A percentile compares a stretch with the other conserved stretches of the same genome.
Evolutionary conservation across 1,140 invertebrate genomes (phyloP).

Genomic region (Atopsyche davidsoni): DNA sequence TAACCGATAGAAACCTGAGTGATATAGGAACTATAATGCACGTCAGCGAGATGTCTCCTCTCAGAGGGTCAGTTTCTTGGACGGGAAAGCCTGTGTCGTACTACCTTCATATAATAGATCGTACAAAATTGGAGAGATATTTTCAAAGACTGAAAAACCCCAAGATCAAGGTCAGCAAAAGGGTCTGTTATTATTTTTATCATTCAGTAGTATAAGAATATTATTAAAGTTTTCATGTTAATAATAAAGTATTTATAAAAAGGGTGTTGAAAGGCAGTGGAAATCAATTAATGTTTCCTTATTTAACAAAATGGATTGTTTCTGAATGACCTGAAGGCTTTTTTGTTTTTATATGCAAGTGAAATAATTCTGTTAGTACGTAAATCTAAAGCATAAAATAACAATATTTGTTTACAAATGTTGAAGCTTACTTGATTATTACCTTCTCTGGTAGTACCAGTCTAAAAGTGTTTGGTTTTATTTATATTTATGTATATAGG

Average conservation of each 20-base stretch:
- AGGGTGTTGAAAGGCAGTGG: no score
- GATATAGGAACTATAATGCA: slow-evolving; percentile 99
- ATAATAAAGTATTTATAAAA: neutral
- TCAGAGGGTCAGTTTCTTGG: slow-evolving; percentile 95
- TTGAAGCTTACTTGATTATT: no score
- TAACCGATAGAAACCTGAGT: slow-evolving; percentile 78
- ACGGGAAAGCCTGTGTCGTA: slow-evolving; percentile 97
- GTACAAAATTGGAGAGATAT: slow-evolving; percentile 92
- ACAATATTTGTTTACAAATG: no score
- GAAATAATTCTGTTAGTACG: no score
- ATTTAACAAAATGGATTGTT: no score
- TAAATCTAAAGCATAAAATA: no score
- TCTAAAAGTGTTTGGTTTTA: no score
- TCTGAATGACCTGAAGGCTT: no score
- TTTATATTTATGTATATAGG: no score
- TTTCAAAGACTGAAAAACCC: slow-evolving; percentile 87
- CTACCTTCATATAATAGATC: slow-evolving; percentile 95
- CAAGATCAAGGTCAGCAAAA: slow-evolving; percentile 63
- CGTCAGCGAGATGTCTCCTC: slow-evolving; percentile 89
- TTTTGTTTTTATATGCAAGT: no score
- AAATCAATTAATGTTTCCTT: no score
- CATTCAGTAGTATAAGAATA: neutral
- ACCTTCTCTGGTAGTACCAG: no score
- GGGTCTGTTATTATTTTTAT: slow-evolving; percentile 36
- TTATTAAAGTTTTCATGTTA: neutral